A percentile compares a stretch with the other conserved stretches of the same genome.
These are phyloP conservation scores for Saiga tatarica DNA, from an alignment of 2,113 vertebrate species.

Conservation along the genomic window DNA sequence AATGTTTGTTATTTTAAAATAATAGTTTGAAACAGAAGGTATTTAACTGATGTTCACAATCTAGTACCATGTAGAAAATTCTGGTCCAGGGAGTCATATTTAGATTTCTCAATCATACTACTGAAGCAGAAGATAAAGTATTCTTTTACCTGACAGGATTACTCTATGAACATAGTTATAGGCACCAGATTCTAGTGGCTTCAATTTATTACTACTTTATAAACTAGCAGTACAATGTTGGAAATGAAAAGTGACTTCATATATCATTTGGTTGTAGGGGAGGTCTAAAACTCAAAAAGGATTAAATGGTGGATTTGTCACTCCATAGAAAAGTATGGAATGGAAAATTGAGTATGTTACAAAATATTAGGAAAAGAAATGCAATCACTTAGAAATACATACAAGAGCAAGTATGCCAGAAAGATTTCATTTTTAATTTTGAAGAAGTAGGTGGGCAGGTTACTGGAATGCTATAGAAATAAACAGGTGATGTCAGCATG, in stretches of 20 bases:
- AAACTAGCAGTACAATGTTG: background rate
- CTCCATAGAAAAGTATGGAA: background rate
- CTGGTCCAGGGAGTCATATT: slow-evolving; percentile 6
- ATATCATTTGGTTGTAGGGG: background rate
- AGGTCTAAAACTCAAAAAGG: background rate
- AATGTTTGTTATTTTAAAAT: background rate
- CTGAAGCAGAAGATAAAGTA: background rate
- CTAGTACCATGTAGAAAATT: slow-evolving; percentile 33
- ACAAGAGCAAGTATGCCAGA: background rate
- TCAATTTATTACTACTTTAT: background rate
- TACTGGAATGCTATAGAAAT: background rate
- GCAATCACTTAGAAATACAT: background rate
- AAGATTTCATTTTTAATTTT: background rate
- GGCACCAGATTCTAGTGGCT: background rate
- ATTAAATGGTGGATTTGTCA: background rate
- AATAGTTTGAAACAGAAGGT: background rate
- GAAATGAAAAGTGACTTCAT: background rate
- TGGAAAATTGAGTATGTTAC: background rate
- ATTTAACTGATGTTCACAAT: slow-evolving; percentile 28
- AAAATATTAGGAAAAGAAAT: background rate
- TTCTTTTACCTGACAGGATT: background rate
- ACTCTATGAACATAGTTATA: background rate
- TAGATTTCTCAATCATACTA: background rate
- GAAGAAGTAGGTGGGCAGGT: background rate
- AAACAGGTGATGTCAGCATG: background rate